Conservation (phyloP, 2,797 vertebrate genomes). For the Xyrichtys novacula region DNA sequence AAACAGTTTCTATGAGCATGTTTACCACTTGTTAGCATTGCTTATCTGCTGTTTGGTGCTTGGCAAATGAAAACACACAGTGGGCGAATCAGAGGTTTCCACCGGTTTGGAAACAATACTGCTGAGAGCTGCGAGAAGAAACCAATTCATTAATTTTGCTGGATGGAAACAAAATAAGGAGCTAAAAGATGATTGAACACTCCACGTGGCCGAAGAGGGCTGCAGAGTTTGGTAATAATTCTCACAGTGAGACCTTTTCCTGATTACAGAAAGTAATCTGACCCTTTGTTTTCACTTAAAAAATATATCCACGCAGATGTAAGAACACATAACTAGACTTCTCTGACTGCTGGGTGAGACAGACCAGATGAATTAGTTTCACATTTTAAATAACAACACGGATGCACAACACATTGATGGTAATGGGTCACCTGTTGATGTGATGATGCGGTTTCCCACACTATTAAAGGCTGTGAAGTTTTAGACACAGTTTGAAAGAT, state of each 20-base stretch:
- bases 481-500: no score
- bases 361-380: not conserved
- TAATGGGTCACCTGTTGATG: conserved; percentile 77
- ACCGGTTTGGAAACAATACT: not conserved
- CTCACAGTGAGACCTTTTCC: not conserved
- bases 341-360: not conserved
- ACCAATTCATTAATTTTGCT: not conserved
- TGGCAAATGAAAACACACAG: not conserved
- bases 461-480: no score
- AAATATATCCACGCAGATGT: not conserved
- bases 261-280: not conserved
- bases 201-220: not conserved
- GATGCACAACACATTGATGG: not conserved
- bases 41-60: not conserved
- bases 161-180: not conserved
- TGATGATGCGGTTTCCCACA: no score
- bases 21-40: no score
- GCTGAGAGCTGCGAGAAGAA: not conserved
- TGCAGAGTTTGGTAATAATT: not conserved
- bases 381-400: no score
- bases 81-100: not conserved
- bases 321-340: no score
- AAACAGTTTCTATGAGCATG: no score
- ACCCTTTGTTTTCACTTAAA: not conserved
- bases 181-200: not conserved